Conservation (phyloP, 2,888 invertebrate genomes). For the Cheilosia impressa region DNA sequence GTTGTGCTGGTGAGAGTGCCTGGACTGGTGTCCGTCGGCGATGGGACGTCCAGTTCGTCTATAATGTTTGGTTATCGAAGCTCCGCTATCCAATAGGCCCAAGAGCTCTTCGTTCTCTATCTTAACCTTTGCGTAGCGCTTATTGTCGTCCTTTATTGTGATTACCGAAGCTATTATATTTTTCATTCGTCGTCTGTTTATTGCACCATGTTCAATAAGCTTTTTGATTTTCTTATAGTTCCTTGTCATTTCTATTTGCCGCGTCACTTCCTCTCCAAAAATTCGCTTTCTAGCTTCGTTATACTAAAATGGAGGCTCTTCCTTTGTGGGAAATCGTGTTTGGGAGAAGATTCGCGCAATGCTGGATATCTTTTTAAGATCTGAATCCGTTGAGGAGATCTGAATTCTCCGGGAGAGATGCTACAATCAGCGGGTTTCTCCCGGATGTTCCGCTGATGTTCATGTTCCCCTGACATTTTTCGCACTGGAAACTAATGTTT, state of each 20-base stretch:
- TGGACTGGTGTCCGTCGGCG: not conserved
- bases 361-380: no score
- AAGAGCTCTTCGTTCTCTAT: no score
- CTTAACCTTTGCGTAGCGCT: not conserved
- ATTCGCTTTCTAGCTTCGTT: not conserved
- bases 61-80: not conserved
- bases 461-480: no score
- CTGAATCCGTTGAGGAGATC: no score
- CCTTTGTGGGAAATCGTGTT: not conserved
- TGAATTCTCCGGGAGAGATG: no score
- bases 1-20: not conserved
- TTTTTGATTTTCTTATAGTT: not conserved
- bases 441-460: no score
- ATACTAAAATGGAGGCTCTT: not conserved
- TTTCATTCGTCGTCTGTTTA: no score
- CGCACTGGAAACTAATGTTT: no score
- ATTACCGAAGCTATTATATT: no score
- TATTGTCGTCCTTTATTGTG: not conserved
- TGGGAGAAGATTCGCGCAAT: no score
- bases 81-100: not conserved
- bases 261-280: not conserved
- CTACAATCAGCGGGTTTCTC: no score
- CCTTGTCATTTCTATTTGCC: not conserved
- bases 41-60: not conserved
- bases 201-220: not conserved